Base-by-base conservation (phyloP, 1,140 invertebrate species). In the Panagrolaimus sp. region DNA sequence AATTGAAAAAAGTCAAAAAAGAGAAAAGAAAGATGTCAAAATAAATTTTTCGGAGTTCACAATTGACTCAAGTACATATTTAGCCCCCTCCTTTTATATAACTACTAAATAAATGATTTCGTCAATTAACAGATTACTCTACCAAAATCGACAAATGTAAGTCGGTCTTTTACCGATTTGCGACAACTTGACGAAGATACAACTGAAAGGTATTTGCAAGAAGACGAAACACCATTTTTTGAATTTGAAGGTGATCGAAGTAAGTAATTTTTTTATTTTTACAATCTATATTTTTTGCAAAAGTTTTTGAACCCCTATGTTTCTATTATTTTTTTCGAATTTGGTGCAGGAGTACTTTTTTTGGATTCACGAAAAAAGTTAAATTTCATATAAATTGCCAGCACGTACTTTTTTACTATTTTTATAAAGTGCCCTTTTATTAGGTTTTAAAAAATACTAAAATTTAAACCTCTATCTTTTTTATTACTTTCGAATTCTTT, bases 41-140 rank as follows among this genome's bases (percentile, higher is more conserved):
- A n/a, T n/a, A 4, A 38, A 7, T 38, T 38, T 38, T 38, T 38
- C 31, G 31, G 2, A 38, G 7, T 38, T 7, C 31, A 38, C 31
- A 38, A 38, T 38, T 38, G 7, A 38, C 31, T 38, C 31, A 38
- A 38, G 31, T 38, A 38, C 31, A 38, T 38, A 38, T 38, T 2
- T 38, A 38, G 51, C 11, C 51, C 20, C 20, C 51, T 20, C 51
- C 20, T 16, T 16, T 20, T 23, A 13, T 20, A 57, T 2, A 23
- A 9, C 14, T 20, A 20, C 20, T 25, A 57, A 20, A 57, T 57
- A 16, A 57, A 57, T 11, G 9, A 57, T 27, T 57, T 16, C 27
- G n/a, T 27, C 51, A 57, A 57, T 57, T 57, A 57, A 57, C 51
- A 57, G 51, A 57, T 57, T 57, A 57, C 51, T 11, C 20, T 20